Base-by-base conservation (phyloP, 2,113 vertebrate species). In the Rhynchopsitta pachyrhyncha region DNA sequence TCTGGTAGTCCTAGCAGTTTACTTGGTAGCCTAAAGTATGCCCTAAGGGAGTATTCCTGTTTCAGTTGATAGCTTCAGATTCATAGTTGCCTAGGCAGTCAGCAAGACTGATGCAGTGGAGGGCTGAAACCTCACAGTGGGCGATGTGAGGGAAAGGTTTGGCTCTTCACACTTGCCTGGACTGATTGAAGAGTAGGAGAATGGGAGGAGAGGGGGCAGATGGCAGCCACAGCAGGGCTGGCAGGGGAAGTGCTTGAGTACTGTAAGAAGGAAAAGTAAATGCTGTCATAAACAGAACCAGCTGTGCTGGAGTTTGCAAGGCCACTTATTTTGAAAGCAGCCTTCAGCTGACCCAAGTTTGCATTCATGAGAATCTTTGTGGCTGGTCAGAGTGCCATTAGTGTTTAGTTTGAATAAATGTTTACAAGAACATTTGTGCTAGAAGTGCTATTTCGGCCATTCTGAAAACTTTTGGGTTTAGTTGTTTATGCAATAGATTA, bases 221-320 rank as follows among this genome's bases (percentile, higher is more conserved):
- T 86, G 78, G 93, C 67, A 94, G 70, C 79, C 84, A 19, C 84
- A 94, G 87, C 71, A 73, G 70, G 84, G 25, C 68, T 92, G 79
- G 70, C 44, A 64, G 62, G 44, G 13, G n/a, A 89, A 37, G n/a
- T 41, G 24, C 41, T 63, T 37, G 46, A 83, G 79, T 53, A 46
- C 75, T 83, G 13, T 46, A 60, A 80, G 85, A 82, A 88, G 41
- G 63, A 52, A 50, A 88, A 85, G 59, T 95, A 77, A 93, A 74
- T 62, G 78, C n/a, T 91, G 31, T 91, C 50, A 35, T 92, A 44
- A 91, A 66, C 59, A 88, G 28, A 91, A 73, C 47, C 89, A 92
- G 74, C 70, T 96, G 82, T 80, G 63, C 52, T 87, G 59, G n/a
- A 76, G 63, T 46, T 95, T 70, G 44, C 57, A 78, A 74, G 53